These are phyloP conservation scores for Coregonus sp. DNA, from an alignment of 2,797 vertebrate species.

Conservation along the genomic window DNA sequence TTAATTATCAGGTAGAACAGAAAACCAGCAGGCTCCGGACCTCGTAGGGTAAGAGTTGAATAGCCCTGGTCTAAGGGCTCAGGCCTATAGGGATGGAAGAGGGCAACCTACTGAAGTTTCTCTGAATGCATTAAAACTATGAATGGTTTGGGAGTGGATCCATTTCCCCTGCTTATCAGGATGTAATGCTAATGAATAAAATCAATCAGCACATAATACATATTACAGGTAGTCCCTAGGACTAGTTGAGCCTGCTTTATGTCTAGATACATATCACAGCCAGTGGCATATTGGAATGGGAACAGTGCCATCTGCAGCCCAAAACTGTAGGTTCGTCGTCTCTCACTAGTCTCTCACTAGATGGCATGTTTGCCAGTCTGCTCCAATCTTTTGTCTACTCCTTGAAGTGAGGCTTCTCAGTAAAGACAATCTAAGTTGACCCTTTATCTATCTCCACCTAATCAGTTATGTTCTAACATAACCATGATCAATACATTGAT, in stretches of 20 bases:
- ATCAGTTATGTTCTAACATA: too few relatives aligned
- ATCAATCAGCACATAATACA: background rate
- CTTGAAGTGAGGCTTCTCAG: too few relatives aligned
- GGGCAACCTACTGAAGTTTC: background rate
- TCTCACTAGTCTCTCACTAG: background rate
- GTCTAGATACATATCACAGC: background rate
- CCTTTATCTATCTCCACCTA: too few relatives aligned
- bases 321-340: background rate
- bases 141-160: background rate
- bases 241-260: background rate
- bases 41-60: too few relatives aligned
- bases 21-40: too few relatives aligned
- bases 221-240: background rate
- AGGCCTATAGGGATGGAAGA: background rate
- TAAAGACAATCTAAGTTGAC: too few relatives aligned
- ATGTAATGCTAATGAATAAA: background rate
- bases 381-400: too few relatives aligned
- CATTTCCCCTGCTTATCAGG: background rate
- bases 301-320: constrained; percentile 1
- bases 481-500: too few relatives aligned
- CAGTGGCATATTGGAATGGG: background rate
- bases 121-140: background rate
- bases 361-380: background rate
- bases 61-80: too few relatives aligned
- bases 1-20: too few relatives aligned